These are phyloP conservation scores for Beris chalybata DNA, from an alignment of 2,888 invertebrate species.

Conservation along the genomic window DNA sequence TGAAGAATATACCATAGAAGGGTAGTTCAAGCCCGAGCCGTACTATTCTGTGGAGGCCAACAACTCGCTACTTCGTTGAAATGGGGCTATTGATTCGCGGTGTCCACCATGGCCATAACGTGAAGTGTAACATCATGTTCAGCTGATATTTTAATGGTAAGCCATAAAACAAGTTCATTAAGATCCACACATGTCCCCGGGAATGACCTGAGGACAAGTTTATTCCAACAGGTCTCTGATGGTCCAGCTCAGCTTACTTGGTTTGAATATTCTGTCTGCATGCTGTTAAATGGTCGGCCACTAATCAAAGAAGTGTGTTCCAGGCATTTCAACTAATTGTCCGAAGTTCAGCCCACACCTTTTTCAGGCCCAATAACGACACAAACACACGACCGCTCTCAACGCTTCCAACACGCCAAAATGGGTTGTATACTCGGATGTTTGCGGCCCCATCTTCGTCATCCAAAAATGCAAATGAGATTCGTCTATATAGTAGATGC, in stretches of 20 bases:
- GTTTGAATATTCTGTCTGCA: not conserved
- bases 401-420: not conserved
- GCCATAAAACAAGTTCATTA: conserved; percentile 26
- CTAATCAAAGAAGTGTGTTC: conserved; percentile 14
- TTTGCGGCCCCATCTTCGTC: not conserved
- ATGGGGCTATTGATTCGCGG: too few relatives aligned
- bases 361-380: not conserved
- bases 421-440: not conserved
- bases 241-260: not conserved
- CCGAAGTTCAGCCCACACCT: conserved; percentile 8
- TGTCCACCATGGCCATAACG: too few relatives aligned
- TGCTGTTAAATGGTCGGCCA: conserved; percentile 13
- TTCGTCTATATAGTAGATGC: not conserved
- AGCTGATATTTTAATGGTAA: too few relatives aligned
- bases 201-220: conserved; percentile 22
- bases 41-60: too few relatives aligned
- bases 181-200: not conserved
- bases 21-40: too few relatives aligned
- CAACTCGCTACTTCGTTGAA: too few relatives aligned
- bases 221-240: not conserved
- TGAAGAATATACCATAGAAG: too few relatives aligned
- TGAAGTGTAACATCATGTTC: too few relatives aligned
- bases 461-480: not conserved
- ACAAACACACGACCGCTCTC: not conserved
- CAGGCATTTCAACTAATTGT: conserved; percentile 27